phyloP scores from a whole-genome alignment of 2,888 invertebrate species.

The Polymixis flavicincta region DNA sequence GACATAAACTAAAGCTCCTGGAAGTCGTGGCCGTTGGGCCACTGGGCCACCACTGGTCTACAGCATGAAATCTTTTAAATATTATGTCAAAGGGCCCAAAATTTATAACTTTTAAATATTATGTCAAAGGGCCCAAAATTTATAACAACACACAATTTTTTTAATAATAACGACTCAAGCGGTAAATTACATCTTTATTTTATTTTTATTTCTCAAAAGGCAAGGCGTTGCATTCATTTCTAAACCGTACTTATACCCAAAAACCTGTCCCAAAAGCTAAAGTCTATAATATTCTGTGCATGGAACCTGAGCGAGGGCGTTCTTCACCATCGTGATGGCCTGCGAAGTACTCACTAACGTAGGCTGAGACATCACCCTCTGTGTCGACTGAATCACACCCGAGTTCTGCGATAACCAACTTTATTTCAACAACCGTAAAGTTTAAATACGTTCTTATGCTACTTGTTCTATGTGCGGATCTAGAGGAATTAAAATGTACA shows the following conservation, averaged over 20 bases:
- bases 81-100: not conserved
- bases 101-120: not conserved
- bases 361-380: conserved; percentile 84
- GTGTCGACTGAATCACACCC: conserved; percentile 87
- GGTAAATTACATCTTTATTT: not conserved
- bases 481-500: conserved; percentile 9
- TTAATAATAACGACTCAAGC: not conserved
- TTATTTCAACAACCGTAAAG: conserved; percentile 38
- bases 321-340: conserved; percentile 84
- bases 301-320: conserved; percentile 73
- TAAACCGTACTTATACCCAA: conserved; percentile 32
- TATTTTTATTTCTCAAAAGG: not conserved
- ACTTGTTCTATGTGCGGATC: conserved; percentile 1
- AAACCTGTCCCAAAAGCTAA: conserved; percentile 59
- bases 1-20: not conserved
- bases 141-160: not conserved
- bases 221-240: not conserved
- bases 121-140: not conserved
- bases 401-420: conserved; percentile 80
- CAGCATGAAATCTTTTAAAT: not conserved
- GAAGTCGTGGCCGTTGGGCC: not conserved
- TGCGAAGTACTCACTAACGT: conserved; percentile 86
- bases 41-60: not conserved
- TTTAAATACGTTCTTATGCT: conserved; percentile 14
- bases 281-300: conserved; percentile 67